Evolutionary conservation across 2,113 vertebrate genomes (phyloP).

Genomic region (Gobius niger): DNA sequence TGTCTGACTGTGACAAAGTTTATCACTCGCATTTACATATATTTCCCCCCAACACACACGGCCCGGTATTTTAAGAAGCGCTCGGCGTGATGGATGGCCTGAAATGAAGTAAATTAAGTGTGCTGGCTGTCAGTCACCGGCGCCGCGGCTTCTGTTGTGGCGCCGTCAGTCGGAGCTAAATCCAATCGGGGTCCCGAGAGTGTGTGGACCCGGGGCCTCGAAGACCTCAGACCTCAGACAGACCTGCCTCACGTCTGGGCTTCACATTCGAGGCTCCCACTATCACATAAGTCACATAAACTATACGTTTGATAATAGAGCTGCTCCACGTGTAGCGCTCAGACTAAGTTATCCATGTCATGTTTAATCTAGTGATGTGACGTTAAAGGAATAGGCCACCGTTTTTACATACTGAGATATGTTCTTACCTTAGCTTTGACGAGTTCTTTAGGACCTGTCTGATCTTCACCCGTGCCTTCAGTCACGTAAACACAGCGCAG

Average conservation of each 20-base stretch:
- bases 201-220: conserved; percentile 24
- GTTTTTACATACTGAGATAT: too few species aligned
- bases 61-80: conserved; percentile 44
- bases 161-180: conserved; percentile 38
- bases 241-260: conserved; percentile 23
- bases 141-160: conserved; percentile 30
- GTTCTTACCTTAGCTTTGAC: too few species aligned
- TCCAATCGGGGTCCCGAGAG: too few species aligned
- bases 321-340: too few species aligned
- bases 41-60: conserved; percentile 35
- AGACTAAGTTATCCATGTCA: too few species aligned
- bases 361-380: too few species aligned
- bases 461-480: too few species aligned
- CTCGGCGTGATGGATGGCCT: conserved; percentile 17
- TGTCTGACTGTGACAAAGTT: conserved; percentile 58
- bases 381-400: too few species aligned
- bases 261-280: neutral
- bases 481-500: too few species aligned
- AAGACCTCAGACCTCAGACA: neutral
- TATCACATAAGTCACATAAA: too few species aligned
- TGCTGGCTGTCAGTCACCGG: conserved; percentile 29
- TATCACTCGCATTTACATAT: conserved; percentile 59
- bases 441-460: too few species aligned
- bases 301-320: too few species aligned
- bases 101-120: conserved; percentile 37